Evolutionary conservation across 1,140 invertebrate genomes (phyloP).

Genomic region (Penaeus indicus): DNA sequence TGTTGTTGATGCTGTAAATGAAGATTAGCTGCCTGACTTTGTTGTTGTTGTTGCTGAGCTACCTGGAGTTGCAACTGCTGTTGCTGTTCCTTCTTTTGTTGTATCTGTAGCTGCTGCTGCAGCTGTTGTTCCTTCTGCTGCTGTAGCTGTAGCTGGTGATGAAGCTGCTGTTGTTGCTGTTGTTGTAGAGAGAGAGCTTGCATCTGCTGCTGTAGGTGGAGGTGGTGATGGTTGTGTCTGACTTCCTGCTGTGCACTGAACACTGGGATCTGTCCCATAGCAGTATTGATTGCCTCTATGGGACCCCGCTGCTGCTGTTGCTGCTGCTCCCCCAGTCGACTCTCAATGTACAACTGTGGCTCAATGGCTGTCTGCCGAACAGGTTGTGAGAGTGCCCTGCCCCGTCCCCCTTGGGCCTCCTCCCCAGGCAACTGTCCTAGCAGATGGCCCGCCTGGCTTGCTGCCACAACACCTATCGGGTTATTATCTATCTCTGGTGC

Average conservation of each 20-base stretch:
- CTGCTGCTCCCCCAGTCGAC: constrained; percentile 52
- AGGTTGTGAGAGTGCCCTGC: constrained; percentile 53
- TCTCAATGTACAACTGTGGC: constrained; percentile 50
- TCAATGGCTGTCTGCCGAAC: constrained; percentile 50
- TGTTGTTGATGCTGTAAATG: constrained; percentile 36
- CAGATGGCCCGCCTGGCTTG: constrained; percentile 21
- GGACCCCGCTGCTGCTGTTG: constrained; percentile 54
- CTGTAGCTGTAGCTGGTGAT: constrained; percentile 26
- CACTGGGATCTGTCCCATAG: constrained; percentile 59
- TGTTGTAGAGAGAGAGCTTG: constrained; percentile 52
- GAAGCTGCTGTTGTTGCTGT: constrained; percentile 49
- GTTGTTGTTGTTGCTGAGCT: constrained; percentile 31
- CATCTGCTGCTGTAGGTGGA: constrained; percentile 59
- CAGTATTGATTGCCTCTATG: constrained; percentile 58
- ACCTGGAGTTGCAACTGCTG: constrained; percentile 38
- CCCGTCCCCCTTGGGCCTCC: constrained; percentile 36
- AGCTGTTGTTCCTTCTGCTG: constrained; percentile 39
- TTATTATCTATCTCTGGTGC: constrained; percentile 57
- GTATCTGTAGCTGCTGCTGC: constrained; percentile 35
- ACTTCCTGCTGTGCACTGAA: constrained; percentile 61
- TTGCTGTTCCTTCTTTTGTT: constrained; percentile 32
- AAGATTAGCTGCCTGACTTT: neutral
- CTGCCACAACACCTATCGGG: constrained; percentile 25
- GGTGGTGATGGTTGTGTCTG: constrained; percentile 59
- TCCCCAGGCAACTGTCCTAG: constrained; percentile 40